Evolutionary conservation across 2,797 vertebrate species (phyloP), one percentile per base, ranked within the genome.

Genomic region (Apodemus agrarius): DNA sequence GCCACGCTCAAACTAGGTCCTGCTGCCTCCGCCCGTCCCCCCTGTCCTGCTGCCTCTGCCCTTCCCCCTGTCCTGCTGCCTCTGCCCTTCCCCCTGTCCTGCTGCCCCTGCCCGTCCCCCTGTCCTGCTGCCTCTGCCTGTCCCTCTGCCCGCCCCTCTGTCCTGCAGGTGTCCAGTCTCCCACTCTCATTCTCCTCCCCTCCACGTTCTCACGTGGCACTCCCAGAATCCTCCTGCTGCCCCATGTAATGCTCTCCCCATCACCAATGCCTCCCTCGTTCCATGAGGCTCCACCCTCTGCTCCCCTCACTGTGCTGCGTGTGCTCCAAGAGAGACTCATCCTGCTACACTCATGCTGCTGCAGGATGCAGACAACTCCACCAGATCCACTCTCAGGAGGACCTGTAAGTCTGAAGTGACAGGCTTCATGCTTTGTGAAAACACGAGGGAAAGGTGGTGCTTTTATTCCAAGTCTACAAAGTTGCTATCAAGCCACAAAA

Each of bases 391-490:
- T 88, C 52, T 16, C 21, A 24, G 37, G 57, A 87, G 93, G 43
- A 46, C 52, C 59, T 67, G 67, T 40, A 40, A 74, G 21, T 34
- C 59, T 79, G 7, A 95, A 94, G 81, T 49, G 80, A 46, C 4
- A 72, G 24, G 54, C 65, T 80, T 72, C 83, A 31, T 2, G 11
- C 40, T 46, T 83, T 57, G n/a, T 83, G 24, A 78, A 79, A 83
- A 37, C 90, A 75, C n/a, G 72, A 57, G 19, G 54, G 74, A 89
- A 91, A 52, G 9, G 90, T 57, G 31, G 29, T 12, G 17, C 26
- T 72, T 78, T 87, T 74, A 75, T 95, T 80, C 86, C 75, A 79
- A 90, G 76, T 57, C n/a, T 72, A 59, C 65, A 11, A 78, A 86
- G 31, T 29, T 78, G 52, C 24, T 17, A 63, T 3, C n/a, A n/a